Evolutionary conservation across 1,140 invertebrate species (phyloP), one percentile per base, ranked within the genome.

Genomic region (Triops longicaudatus): DNA sequence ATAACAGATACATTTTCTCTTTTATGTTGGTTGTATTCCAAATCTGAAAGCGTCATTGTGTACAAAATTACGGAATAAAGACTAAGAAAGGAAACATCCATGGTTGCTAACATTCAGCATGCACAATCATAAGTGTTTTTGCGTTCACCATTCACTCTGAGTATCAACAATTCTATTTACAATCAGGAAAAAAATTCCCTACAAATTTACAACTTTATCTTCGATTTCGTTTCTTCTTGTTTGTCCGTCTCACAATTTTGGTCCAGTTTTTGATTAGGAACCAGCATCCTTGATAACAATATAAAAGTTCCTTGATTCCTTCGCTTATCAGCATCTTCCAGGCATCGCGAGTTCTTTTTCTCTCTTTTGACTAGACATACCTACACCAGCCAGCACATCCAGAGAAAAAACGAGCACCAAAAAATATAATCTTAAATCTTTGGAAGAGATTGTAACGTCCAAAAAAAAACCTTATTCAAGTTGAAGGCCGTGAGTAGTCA

Each of bases 91-190:
- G 0, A 5, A 63, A 6, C 10, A 22, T 44, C n/a, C 31, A 37
- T 4, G 7, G 31, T 37, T 37, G 31, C 31, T 37, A 37, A 37
- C 31, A 37, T 2, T 37, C 7, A 63, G 22, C 50, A 5, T 22
- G 17, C 6, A 63, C 6, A 63, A 63, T 63, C 50, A 6, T 22
- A n/a, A 17, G 22, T 63, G 14, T 63, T 63, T 22, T 9, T 63
- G 14, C 14, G 9, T 22, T 22, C 22, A 14, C 14, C 22, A 22
- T 14, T 63, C 50, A n/a, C 50, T 63, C 50, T 63, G 50, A 63
- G 50, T 63, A 63, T 63, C 50, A 63, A 63, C 50, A 63, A 63
- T n/a, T 63, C 14, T 63, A 63, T 63, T 63, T 63, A 63, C 50
- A 63, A 17, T 63, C 31, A 63, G 50, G 50, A 63, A 63, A 44